These are phyloP conservation scores for Porites lobata DNA, from an alignment of 92 coral and sea anemone genomes.

Conservation along the genomic window DNA sequence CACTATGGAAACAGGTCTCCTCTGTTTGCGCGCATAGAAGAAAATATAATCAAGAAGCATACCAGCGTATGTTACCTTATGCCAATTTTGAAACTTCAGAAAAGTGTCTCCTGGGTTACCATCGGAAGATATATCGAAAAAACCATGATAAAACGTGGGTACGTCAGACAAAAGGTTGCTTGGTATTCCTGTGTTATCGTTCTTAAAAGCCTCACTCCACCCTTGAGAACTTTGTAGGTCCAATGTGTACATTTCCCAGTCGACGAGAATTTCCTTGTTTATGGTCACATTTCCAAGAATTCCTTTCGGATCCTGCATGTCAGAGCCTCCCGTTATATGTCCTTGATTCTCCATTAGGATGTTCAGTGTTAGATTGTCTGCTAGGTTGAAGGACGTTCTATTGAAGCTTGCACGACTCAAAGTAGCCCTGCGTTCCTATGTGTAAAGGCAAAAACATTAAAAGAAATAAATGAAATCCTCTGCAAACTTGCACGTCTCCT, in stretches of 20 bases:
- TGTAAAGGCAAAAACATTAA: not conserved
- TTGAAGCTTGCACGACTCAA: slow-evolving; percentile 59
- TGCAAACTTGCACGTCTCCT: too few species aligned
- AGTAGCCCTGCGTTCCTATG: slow-evolving; percentile 80
- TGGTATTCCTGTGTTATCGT: not conserved
- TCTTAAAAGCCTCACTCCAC: not conserved
- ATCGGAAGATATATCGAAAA: slow-evolving; percentile 69
- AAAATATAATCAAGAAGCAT: too few species aligned
- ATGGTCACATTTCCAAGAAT: slow-evolving; percentile 88
- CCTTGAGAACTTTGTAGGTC: slow-evolving; percentile 33
- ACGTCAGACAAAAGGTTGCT: not conserved
- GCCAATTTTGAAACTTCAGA: slow-evolving; percentile 78
- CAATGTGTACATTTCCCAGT: slow-evolving; percentile 83
- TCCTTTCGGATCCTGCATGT: slow-evolving; percentile 91
- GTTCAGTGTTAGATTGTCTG: slow-evolving; percentile 61
- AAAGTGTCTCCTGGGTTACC: slow-evolving; percentile 88
- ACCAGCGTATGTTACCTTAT: slow-evolving; percentile 62
- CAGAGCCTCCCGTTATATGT: slow-evolving; percentile 78
- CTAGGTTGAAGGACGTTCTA: slow-evolving; percentile 55
- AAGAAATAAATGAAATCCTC: not conserved
- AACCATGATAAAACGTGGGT: slow-evolving; percentile 85
- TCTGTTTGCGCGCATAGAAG: not conserved
- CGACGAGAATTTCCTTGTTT: slow-evolving; percentile 60
- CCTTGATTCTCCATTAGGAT: slow-evolving; percentile 93
- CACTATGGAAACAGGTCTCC: too few species aligned